A percentile compares a stretch with the other conserved stretches of the same genome.
Conservation (phyloP, 2,888 invertebrate genomes). For the Ophion obscuratus region DNA sequence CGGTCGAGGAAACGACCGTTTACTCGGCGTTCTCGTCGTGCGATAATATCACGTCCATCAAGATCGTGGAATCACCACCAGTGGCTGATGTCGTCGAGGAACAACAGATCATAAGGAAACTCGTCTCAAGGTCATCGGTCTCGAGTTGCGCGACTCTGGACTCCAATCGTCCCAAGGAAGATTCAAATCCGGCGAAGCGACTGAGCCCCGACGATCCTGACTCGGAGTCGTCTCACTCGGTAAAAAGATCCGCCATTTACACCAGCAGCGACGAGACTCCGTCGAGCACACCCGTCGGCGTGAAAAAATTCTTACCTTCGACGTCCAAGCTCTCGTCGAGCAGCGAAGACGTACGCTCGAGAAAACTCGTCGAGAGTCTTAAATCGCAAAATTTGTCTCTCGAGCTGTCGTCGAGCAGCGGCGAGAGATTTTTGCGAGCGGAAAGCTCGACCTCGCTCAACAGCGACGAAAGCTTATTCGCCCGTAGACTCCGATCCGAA, state of each 20-base stretch:
- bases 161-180: not conserved
- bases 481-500: not conserved
- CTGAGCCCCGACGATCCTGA: not conserved
- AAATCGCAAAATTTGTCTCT: not conserved
- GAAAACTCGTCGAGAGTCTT: not conserved
- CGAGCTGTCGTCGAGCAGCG: not conserved
- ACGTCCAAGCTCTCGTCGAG: not conserved
- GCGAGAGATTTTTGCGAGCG: not conserved
- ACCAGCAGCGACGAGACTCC: not conserved
- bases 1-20: not conserved
- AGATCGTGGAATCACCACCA: not conserved
- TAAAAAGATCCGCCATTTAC: not conserved
- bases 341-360: not conserved
- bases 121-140: slow-evolving; percentile 36
- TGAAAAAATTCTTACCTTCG: not conserved
- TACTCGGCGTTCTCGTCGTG: not conserved
- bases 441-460: not conserved
- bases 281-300: not conserved
- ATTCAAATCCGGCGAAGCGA: not conserved
- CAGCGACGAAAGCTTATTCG: not conserved
- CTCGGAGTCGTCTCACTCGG: not conserved
- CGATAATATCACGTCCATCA: not conserved
- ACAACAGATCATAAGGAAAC: slow-evolving; percentile 27
- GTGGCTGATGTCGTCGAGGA: not conserved
- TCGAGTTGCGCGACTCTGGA: not conserved